Base-by-base conservation (phyloP, 2,797 vertebrate species). In the Bovichtus diacanthus region DNA sequence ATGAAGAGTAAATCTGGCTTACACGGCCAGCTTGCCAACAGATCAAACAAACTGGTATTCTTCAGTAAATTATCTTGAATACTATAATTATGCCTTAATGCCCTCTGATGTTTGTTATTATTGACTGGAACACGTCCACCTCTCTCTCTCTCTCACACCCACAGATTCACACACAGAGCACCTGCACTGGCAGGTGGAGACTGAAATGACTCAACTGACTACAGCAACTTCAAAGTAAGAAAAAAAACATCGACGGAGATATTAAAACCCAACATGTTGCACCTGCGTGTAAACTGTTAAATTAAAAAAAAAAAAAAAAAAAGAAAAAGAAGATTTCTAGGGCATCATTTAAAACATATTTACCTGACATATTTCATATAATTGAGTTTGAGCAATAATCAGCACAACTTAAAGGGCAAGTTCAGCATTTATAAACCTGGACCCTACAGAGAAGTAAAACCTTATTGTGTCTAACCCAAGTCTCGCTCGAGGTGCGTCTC, bases 11-110 rank as follows among this genome's bases (percentile, higher is more conserved):
- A 89, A 88, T 89, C 84, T 70, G 77, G 51, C 4, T 23, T 27
- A 54, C 51, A 66, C 34, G 31, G 41, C 51, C 39, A 36, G 55
- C 63, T 58, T 80, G 86, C 84, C 82, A 71, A 64, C 55, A 78
- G 21, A 87, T 87, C 78, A 88, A 93, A 86, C 82, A 65, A 34
- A 39, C 58, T 15, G 29, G 25, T 21, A 50, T 51, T 72, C 70
- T 74, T 72, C 71, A 62, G 59, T 74, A 72, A 81, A 83, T 90
- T 56, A 83, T 31, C 61, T n/a, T 60, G 38, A 82, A 63, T 29
- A 2, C 75, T 70, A 16, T 75, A 77, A 88, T 82, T 83, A 87
- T 31, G 38, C 50, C n/a, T 18, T 76, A 50, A 75, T 72, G 53
- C 41, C 68, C 73, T 46, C 3, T 49, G 47, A 76, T 76, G 50